Conservation (phyloP, 1,140 invertebrate species). For the Drosophila nannoptera region DNA sequence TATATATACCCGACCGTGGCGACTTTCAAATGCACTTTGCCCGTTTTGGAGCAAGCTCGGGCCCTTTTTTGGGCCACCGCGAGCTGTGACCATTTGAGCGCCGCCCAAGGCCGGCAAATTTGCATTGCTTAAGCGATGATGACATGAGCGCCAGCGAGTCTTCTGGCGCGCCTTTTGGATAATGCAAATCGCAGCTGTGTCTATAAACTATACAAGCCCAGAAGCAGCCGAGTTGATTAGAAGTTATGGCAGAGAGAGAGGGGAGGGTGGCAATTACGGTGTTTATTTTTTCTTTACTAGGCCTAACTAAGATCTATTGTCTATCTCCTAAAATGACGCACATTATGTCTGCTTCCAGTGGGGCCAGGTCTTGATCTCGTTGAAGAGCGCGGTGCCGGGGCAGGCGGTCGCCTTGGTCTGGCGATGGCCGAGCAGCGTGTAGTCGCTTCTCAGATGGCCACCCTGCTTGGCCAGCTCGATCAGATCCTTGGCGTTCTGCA, state of each 20-base stretch:
- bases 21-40: constrained; percentile 57
- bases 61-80: constrained; percentile 41
- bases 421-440: constrained; percentile 83
- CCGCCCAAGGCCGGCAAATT: constrained; percentile 54
- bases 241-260: too few relatives aligned
- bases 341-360: constrained; percentile 60
- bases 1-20: constrained; percentile 39
- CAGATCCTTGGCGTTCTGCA: constrained; percentile 82
- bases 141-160: constrained; percentile 44
- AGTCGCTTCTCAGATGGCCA: constrained; percentile 61
- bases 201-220: too few relatives aligned
- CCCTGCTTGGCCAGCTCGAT: constrained; percentile 82
- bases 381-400: constrained; percentile 82
- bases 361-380: constrained; percentile 81
- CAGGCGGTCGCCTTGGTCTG: constrained; percentile 85
- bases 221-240: too few relatives aligned
- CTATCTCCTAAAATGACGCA: not conserved
- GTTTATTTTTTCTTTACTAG: too few relatives aligned
- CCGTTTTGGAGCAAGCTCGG: constrained; percentile 24
- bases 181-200: not conserved
- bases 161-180: not conserved
- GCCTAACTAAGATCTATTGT: too few relatives aligned
- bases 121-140: constrained; percentile 48
- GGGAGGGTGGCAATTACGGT: too few relatives aligned
- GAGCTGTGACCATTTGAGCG: constrained; percentile 22